Percentiles rank a stretch among this genome's conserved stretches.
Evolutionary conservation across 2,797 vertebrate species (phyloP).

Genomic region (Enteromius thamalakanensis): DNA sequence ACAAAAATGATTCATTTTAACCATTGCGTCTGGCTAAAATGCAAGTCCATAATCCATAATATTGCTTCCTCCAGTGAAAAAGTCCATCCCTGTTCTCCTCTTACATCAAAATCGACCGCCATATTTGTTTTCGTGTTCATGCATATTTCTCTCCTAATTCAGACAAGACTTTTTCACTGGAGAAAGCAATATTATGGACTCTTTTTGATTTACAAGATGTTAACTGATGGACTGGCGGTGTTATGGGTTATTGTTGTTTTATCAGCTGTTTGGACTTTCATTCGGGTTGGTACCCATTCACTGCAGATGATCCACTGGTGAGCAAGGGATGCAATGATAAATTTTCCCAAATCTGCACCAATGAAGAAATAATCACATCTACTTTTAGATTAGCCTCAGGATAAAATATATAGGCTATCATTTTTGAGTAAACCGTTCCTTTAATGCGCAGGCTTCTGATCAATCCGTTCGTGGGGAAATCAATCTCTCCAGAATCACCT

Average conservation of each 20-base stretch:
- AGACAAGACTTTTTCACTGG: not conserved
- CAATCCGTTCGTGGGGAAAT: slow-evolving; percentile 68
- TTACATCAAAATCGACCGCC: not conserved
- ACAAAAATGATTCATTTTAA: not conserved
- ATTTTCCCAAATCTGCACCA: not conserved
- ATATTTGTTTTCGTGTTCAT: not conserved
- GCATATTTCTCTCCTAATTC: not conserved
- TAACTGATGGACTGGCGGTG: not conserved
- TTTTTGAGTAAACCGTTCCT: not conserved
- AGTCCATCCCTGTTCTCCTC: not conserved
- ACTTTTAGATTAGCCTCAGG: not conserved
- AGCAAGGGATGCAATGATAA: not conserved
- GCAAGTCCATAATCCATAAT: not conserved
- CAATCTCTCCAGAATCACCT: slow-evolving; percentile 69
- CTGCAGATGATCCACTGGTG: not conserved
- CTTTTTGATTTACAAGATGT: not conserved
- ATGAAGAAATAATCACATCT: not conserved
- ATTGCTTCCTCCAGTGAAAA: not conserved
- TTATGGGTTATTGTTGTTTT: not conserved
- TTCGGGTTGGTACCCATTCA: not conserved
- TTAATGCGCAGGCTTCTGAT: slow-evolving; percentile 63
- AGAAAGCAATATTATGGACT: not conserved
- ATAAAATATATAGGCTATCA: not conserved
- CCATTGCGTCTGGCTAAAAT: not conserved
- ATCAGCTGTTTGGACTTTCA: not conserved